Evolutionary conservation across 2,888 invertebrate species (phyloP).

Genomic region (Autographa pulchrina): DNA sequence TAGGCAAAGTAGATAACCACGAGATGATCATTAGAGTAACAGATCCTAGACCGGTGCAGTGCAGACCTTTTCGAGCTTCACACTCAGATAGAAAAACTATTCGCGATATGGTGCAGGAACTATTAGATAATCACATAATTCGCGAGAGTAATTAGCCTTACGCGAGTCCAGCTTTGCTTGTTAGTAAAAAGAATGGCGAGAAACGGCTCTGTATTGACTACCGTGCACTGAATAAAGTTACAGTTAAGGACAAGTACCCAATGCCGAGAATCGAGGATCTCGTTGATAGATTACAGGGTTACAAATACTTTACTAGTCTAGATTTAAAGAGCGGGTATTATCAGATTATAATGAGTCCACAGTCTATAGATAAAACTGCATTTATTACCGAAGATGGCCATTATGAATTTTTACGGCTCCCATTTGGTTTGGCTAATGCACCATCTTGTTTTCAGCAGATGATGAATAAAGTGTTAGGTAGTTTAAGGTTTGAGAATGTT

Average conservation of each 20-base stretch:
- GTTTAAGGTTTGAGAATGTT: not conserved
- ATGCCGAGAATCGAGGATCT: slow-evolving; percentile 7
- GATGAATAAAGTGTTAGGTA: slow-evolving; percentile 24
- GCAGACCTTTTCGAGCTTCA: slow-evolving; percentile 9
- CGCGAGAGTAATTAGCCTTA: too few species aligned
- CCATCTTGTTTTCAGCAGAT: slow-evolving; percentile 27
- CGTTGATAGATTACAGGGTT: slow-evolving; percentile 17
- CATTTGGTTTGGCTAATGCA: slow-evolving; percentile 25
- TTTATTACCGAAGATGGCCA: slow-evolving; percentile 23
- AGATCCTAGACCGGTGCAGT: slow-evolving; percentile 9
- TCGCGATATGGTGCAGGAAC: too few species aligned
- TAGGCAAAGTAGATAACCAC: slow-evolving; percentile 14
- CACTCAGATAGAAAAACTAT: too few species aligned
- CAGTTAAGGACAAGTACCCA: too few species aligned
- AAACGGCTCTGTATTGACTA: too few species aligned
- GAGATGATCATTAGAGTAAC: slow-evolving; percentile 11
- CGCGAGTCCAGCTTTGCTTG: too few species aligned
- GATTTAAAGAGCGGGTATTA: slow-evolving; percentile 20
- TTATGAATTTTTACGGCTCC: slow-evolving; percentile 18
- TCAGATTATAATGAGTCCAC: slow-evolving; percentile 10
- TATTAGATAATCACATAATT: too few species aligned
- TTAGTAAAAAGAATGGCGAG: too few species aligned
- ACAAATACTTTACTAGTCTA: slow-evolving; percentile 8
- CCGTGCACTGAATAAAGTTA: too few species aligned
- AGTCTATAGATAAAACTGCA: slow-evolving; percentile 17